These are phyloP conservation scores for Danio kyathit DNA, from an alignment of 2,797 vertebrate species.

Conservation along the genomic window DNA sequence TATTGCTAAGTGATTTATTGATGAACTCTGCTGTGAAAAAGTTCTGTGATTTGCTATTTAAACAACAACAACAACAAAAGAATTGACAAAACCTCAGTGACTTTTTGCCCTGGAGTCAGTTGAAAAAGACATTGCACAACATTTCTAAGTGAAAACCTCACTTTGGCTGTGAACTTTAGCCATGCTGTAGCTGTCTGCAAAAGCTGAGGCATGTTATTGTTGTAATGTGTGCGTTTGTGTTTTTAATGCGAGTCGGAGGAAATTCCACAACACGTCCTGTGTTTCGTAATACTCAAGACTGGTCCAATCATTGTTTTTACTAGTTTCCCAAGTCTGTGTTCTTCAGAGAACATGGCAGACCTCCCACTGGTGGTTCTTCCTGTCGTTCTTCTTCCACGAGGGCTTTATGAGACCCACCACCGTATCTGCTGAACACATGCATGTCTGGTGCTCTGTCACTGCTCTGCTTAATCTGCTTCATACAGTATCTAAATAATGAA, in stretches of 20 bases:
- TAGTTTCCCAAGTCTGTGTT: constrained; percentile 27
- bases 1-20: constrained; percentile 12
- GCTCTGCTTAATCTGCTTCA: neutral
- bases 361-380: constrained; percentile 38
- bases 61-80: neutral
- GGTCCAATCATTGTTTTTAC: constrained; percentile 51
- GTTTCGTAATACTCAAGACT: constrained; percentile 31
- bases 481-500: neutral
- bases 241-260: constrained; percentile 18
- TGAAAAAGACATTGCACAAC: constrained; percentile 37
- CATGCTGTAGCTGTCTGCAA: constrained; percentile 7
- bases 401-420: constrained; percentile 54
- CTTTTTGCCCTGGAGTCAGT: neutral
- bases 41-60: neutral
- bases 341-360: constrained; percentile 31
- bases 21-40: neutral
- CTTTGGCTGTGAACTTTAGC: constrained; percentile 25
- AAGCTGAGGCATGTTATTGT: neutral
- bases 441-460: neutral
- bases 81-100: neutral
- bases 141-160: constrained; percentile 50
- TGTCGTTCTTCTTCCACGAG: constrained; percentile 42
- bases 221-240: constrained; percentile 16
- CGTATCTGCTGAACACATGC: constrained; percentile 53
- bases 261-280: constrained; percentile 37